These are phyloP conservation scores for Cisticola juncidis DNA, from an alignment of 2,113 vertebrate species.

Conservation along the genomic window DNA sequence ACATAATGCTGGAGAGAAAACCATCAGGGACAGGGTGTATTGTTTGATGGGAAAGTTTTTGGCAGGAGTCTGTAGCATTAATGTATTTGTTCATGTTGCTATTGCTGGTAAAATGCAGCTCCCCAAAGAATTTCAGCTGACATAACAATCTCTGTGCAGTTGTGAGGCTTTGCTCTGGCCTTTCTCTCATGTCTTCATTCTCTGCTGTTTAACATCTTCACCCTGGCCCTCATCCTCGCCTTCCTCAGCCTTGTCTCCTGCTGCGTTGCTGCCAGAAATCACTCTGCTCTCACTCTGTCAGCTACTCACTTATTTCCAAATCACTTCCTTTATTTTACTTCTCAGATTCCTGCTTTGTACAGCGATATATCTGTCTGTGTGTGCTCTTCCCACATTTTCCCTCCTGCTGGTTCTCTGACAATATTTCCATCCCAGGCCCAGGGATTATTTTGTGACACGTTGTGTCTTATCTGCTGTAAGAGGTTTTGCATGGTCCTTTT, in stretches of 20 bases:
- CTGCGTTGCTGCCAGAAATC: constrained; percentile 27
- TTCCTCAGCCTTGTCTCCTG: constrained; percentile 15
- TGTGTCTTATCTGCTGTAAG: background rate
- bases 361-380: background rate
- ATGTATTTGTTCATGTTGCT: background rate
- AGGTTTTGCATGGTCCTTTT: background rate
- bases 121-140: constrained; percentile 42
- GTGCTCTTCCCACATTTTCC: background rate
- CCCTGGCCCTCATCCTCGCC: constrained; percentile 39
- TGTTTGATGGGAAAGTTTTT: background rate
- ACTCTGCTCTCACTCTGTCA: constrained; percentile 51
- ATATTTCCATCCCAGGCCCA: background rate
- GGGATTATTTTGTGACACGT: background rate
- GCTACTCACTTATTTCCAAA: constrained; percentile 58
- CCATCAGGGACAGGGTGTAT: accelerated
- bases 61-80: background rate
- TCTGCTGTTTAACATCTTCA: constrained; percentile 61
- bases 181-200: constrained; percentile 63
- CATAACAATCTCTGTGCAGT: constrained; percentile 34
- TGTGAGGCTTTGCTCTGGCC: background rate
- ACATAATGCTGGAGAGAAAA: background rate
- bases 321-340: constrained; percentile 46
- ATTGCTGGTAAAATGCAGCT: background rate
- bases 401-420: background rate
- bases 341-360: constrained; percentile 10